Percentiles rank a stretch among this genome's conserved stretches.
phyloP scores from a whole-genome alignment of 2,797 vertebrate genomes.

The Eremophila alpestris region DNA sequence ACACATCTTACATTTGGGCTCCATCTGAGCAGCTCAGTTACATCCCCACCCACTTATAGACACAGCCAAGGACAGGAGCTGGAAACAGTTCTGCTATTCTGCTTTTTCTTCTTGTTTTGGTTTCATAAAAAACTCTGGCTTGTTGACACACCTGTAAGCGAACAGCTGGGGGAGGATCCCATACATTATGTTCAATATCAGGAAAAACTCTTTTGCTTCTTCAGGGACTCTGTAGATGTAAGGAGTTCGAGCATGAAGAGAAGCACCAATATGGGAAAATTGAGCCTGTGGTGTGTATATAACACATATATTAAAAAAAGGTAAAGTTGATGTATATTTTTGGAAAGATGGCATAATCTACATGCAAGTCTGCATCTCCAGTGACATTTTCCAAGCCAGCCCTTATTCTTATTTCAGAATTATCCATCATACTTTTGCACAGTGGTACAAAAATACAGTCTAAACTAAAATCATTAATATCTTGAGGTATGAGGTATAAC shows the following conservation, averaged over 20 bases:
- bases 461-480: background rate
- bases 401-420: background rate
- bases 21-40: background rate
- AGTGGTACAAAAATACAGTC: background rate
- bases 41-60: background rate
- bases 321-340: conserved; percentile 12
- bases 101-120: conserved; percentile 77
- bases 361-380: conserved; percentile 22
- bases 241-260: conserved; percentile 93
- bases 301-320: conserved; percentile 25
- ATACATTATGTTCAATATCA: conserved; percentile 86
- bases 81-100: conserved; percentile 62
- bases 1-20: background rate
- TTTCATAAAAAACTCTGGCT: conserved; percentile 87
- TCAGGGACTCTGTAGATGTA: conserved; percentile 91
- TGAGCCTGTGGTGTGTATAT: conserved; percentile 84
- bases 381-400: background rate
- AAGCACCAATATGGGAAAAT: conserved; percentile 92
- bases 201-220: conserved; percentile 82
- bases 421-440: background rate
- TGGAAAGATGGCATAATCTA: background rate
- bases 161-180: conserved; percentile 87
- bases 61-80: background rate
- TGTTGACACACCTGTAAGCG: conserved; percentile 87
- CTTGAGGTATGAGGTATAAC: background rate